Evolutionary conservation across 2,113 vertebrate genomes (phyloP).

Genomic region (Pedetes capensis): DNA sequence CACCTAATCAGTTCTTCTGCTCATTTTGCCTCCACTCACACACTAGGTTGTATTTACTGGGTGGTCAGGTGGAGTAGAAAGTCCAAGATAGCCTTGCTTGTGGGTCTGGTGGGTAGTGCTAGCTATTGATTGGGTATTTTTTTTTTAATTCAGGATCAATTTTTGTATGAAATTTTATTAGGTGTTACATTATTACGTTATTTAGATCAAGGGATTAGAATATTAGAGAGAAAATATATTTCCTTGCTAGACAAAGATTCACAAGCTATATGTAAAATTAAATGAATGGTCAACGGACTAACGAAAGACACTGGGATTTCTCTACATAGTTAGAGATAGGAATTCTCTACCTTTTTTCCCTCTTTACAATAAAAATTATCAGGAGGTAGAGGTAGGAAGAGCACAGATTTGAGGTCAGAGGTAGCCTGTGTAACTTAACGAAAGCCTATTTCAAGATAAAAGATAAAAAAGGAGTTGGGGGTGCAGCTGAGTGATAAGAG

Average conservation of each 20-base stretch:
- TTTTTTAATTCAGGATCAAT: background rate
- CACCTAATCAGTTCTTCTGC: background rate
- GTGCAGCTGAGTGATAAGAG: too few relatives aligned
- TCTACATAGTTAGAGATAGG: background rate
- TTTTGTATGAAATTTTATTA: conserved; percentile 18
- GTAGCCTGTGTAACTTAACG: too few relatives aligned
- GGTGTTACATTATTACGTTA: conserved; percentile 28
- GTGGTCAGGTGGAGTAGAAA: background rate
- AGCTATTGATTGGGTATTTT: too few relatives aligned
- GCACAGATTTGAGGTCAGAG: too few relatives aligned
- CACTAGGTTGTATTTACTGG: too few relatives aligned
- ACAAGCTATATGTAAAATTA: background rate
- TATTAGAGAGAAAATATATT: conserved; percentile 38
- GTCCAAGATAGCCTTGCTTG: background rate
- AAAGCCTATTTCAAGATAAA: too few relatives aligned
- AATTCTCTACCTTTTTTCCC: background rate
- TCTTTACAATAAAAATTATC: conserved; percentile 14
- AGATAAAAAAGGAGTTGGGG: too few relatives aligned
- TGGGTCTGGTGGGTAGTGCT: too few relatives aligned
- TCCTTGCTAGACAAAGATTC: background rate
- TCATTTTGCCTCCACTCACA: background rate
- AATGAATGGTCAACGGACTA: background rate
- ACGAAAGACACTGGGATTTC: background rate
- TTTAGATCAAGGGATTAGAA: background rate
- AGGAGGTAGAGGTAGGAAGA: too few relatives aligned